Conservation (phyloP, 2,888 invertebrate species). For the Falcaria lacertinaria region DNA sequence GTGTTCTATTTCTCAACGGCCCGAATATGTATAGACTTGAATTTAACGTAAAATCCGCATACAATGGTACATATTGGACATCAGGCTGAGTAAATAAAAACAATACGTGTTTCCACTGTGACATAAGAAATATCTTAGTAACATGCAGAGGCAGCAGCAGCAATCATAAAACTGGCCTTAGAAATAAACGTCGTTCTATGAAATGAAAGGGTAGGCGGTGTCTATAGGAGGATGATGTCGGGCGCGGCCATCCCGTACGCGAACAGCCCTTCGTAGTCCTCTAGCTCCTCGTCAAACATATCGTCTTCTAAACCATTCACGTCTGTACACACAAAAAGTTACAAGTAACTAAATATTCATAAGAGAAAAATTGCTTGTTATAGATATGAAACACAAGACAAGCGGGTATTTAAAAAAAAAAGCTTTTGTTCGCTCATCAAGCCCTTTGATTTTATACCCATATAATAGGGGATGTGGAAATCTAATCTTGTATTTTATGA, state of each 20-base stretch:
- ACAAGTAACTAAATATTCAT: no score
- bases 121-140: not conserved
- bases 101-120: not conserved
- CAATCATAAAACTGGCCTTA: constrained; percentile 1
- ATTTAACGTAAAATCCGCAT: constrained; percentile 4
- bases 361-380: no score
- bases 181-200: not conserved
- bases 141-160: not conserved
- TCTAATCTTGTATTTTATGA: no score
- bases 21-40: constrained; percentile 11
- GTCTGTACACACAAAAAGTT: constrained; percentile 1
- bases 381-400: no score
- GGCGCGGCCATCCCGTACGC: constrained; percentile 39
- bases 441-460: no score
- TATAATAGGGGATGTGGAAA: no score
- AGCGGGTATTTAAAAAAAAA: no score
- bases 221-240: constrained; percentile 44
- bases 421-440: no score
- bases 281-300: constrained; percentile 46
- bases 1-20: constrained; percentile 16
- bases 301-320: constrained; percentile 43
- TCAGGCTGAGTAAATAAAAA: not conserved
- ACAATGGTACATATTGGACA: constrained; percentile 8
- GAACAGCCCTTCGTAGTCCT: constrained; percentile 42
- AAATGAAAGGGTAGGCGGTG: not conserved